Conservation (phyloP, 2,797 vertebrate genomes). For the Luscinia luscinia region DNA sequence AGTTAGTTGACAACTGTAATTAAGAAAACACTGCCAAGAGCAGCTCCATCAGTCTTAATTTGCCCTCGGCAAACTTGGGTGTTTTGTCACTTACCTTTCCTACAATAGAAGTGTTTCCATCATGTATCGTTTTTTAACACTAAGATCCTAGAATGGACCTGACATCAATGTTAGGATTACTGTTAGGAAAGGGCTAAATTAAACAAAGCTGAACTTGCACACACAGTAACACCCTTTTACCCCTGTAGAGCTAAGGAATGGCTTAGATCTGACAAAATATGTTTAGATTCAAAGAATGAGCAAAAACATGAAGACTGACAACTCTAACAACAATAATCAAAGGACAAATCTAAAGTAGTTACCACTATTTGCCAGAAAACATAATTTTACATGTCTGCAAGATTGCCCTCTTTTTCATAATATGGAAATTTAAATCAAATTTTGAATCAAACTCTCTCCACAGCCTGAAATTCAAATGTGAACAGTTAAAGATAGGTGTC, state of each 20-base stretch:
- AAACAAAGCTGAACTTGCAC: slow-evolving; percentile 58
- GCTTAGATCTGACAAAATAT: slow-evolving; percentile 49
- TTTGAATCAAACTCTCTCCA: not conserved
- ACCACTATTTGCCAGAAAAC: not conserved
- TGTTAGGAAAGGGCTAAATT: slow-evolving; percentile 32
- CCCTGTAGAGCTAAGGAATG: not conserved
- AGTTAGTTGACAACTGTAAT: slow-evolving; percentile 63
- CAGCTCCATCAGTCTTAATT: slow-evolving; percentile 37
- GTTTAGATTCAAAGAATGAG: slow-evolving; percentile 15
- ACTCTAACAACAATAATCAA: slow-evolving; percentile 30
- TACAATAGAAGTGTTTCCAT: slow-evolving; percentile 34
- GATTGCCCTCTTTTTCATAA: not conserved
- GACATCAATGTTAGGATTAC: slow-evolving; percentile 58
- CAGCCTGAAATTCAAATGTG: not conserved
- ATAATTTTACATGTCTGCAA: not conserved
- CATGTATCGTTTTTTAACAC: slow-evolving; percentile 28
- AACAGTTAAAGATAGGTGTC: not conserved
- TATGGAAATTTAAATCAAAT: not conserved
- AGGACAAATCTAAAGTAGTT: not conserved
- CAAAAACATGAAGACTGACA: not conserved
- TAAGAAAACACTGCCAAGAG: slow-evolving; percentile 50
- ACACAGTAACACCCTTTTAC: slow-evolving; percentile 42
- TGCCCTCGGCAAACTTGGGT: slow-evolving; percentile 24
- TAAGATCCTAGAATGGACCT: slow-evolving; percentile 5
- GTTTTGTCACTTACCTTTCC: slow-evolving; percentile 49